Conservation (phyloP, 2,888 invertebrate species). For the Stenolophus ochropezus region DNA sequence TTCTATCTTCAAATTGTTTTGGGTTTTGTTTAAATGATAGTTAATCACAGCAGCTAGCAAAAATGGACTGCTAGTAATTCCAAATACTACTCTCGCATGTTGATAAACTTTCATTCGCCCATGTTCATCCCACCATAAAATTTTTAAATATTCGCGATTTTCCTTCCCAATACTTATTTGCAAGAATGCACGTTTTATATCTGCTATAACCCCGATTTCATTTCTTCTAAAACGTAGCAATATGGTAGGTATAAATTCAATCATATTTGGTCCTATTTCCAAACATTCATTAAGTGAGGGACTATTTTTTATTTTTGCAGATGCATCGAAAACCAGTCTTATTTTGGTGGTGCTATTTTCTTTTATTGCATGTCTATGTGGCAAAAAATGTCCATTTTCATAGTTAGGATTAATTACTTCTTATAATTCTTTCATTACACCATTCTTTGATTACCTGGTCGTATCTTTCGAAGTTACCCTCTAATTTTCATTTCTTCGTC, state of each 20-base stretch:
- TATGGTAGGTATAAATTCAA: constrained; percentile 56
- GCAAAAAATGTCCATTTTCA: constrained; percentile 42
- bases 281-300: constrained; percentile 57
- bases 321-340: constrained; percentile 64
- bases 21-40: not conserved
- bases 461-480: constrained; percentile 59
- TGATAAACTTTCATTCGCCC: not conserved
- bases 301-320: constrained; percentile 56
- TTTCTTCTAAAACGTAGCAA: constrained; percentile 44
- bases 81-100: constrained; percentile 4
- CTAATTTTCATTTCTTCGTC: constrained; percentile 58
- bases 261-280: constrained; percentile 59
- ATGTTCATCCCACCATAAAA: constrained; percentile 10
- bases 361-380: constrained; percentile 64
- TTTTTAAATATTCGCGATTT: not conserved
- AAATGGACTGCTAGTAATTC: constrained; percentile 14
- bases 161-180: constrained; percentile 15
- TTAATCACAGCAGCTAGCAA: constrained; percentile 25
- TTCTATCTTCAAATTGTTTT: not conserved
- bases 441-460: constrained; percentile 60
- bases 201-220: not conserved
- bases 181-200: constrained; percentile 20
- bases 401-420: not conserved
- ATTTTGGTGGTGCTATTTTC: constrained; percentile 62
- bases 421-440: constrained; percentile 51